Base-by-base conservation (phyloP, 2,888 invertebrate species). In the Apocheima hispidaria region DNA sequence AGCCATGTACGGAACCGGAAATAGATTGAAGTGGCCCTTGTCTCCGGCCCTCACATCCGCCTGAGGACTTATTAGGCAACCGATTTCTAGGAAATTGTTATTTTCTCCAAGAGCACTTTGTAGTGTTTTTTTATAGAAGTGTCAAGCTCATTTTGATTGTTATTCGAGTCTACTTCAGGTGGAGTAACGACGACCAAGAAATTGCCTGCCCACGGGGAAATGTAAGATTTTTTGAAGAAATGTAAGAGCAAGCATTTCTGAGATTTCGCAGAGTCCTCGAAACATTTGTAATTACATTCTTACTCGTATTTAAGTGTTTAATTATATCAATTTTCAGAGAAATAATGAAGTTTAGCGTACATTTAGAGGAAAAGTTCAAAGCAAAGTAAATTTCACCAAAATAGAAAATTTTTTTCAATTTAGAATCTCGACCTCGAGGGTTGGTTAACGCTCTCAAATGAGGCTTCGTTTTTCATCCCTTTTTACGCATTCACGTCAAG, bases 401-500 rank as follows among this genome's bases (percentile, higher is more conserved):
- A 51, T 51, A 7, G 12, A 28, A 40, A 18, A 40, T 51, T 38
- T 51, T 44, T 50, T 21, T 26, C 36, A 1, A 6, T 7, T 26
- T 14, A 51, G 35, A 62, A 62, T 57, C 41, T 49, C 28, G 30
- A 41, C 44, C 49, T 36, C 57, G 57, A 59, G 68, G 63, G 68
- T 70, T 68, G 61, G 72, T 77, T 74, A 71, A 69, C 65, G 60
- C 62, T 63, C 66, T 70, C 70, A 74, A 73, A 74, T 71, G 72
- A 71, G 72, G 55, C 67, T 66, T 56, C 73, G 77, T 76, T 78
- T 71, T 71, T 68, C 63, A 72, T 65, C 68, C 72, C 52, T 40
- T 68, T 67, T 74, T 53, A 63, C 60, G 73, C 74, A 78, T 78
- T 75, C 76, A 74, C 79, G 82, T 81, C 82, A 82, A 78, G 75